Evolutionary conservation across 2,113 vertebrate species (phyloP).

Genomic region (Hiodon tergisus): DNA sequence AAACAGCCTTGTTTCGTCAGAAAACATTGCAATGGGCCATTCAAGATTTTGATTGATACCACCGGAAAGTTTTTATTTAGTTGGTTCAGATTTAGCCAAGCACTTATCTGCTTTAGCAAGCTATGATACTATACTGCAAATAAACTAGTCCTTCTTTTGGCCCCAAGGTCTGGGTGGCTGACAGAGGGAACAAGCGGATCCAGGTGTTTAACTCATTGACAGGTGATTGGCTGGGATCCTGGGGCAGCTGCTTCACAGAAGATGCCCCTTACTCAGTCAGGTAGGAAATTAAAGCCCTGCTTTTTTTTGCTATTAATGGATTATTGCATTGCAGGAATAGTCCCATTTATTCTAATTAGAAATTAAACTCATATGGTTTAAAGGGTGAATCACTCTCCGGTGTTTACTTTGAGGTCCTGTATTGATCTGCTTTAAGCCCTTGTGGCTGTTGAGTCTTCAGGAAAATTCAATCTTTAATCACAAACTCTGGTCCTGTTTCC

Average conservation of each 20-base stretch:
- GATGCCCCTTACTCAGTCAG: slow-evolving; percentile 89
- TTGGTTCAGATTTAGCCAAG: no score
- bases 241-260: slow-evolving; percentile 82
- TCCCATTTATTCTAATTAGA: neutral
- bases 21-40: no score
- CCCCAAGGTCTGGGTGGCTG: slow-evolving; percentile 88
- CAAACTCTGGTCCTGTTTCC: neutral
- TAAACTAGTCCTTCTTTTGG: neutral
- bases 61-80: no score
- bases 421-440: neutral
- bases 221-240: slow-evolving; percentile 87
- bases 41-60: no score
- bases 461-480: neutral
- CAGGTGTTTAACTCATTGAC: slow-evolving; percentile 86
- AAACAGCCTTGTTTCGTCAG: neutral
- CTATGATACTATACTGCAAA: no score
- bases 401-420: neutral
- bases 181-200: slow-evolving; percentile 86
- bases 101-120: neutral
- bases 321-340: neutral
- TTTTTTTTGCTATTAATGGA: neutral
- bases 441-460: neutral
- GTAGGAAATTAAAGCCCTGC: slow-evolving; percentile 42
- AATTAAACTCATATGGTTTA: neutral
- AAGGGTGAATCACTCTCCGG: neutral